Conservation (phyloP, 2,888 invertebrate species). For the Hofmannophila pseudospretella region DNA sequence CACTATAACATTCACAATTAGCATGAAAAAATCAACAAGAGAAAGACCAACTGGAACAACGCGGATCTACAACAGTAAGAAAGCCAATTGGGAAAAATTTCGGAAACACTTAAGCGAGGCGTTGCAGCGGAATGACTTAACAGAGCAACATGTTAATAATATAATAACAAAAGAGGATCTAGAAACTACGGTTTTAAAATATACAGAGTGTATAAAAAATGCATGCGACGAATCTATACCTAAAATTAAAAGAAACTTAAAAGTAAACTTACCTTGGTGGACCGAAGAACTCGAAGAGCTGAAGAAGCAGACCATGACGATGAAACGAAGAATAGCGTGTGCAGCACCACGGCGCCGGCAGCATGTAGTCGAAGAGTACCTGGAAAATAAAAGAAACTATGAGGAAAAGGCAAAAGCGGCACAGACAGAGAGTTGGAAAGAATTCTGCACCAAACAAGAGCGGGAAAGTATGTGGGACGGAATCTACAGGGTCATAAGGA, state of each 20-base stretch:
- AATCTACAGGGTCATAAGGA: conserved; percentile 7
- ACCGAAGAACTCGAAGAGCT: conserved; percentile 7
- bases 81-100: conserved; percentile 8
- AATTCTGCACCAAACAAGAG: conserved; percentile 9
- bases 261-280: conserved; percentile 18
- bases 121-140: neutral
- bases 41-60: conserved; percentile 3
- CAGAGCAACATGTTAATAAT: conserved; percentile 1
- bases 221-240: neutral
- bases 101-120: conserved; percentile 1
- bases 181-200: conserved; percentile 1
- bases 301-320: conserved; percentile 12
- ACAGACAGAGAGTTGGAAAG: conserved; percentile 7
- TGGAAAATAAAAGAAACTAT: neutral
- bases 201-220: neutral
- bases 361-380: conserved; percentile 3
- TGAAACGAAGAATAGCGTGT: conserved; percentile 12
- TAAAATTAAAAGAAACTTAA: conserved; percentile 1
- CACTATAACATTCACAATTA: neutral
- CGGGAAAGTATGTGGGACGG: conserved; percentile 11
- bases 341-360: conserved; percentile 13
- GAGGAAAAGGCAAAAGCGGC: neutral
- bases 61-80: conserved; percentile 7
- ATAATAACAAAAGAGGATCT: conserved; percentile 6
- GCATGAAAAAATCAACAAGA: neutral